A percentile compares a stretch with the other conserved stretches of the same genome.
Conservation (phyloP, 2,113 vertebrate genomes). For the Plecotus auritus region DNA sequence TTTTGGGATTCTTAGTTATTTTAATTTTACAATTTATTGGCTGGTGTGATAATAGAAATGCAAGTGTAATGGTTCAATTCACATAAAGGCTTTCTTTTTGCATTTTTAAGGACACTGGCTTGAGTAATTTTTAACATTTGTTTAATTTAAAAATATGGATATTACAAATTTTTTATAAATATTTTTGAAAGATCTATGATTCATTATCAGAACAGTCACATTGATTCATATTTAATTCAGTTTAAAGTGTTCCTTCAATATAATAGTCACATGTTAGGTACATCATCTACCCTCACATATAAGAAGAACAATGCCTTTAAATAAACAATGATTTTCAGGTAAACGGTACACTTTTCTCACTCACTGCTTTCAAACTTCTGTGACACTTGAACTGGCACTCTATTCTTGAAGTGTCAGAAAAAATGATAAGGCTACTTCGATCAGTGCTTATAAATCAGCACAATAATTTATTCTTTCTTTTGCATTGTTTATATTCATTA, state of each 20-base stretch:
- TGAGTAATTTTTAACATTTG: not conserved
- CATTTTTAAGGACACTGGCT: not conserved
- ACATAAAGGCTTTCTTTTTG: not conserved
- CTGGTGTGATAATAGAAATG: not conserved
- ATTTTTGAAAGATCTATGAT: not conserved
- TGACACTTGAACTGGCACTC: constrained; percentile 46
- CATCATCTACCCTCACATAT: not conserved
- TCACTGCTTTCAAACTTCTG: constrained; percentile 30
- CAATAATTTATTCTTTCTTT: constrained; percentile 26
- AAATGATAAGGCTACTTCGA: not conserved
- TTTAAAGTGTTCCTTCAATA: constrained; percentile 6
- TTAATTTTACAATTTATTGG: not conserved
- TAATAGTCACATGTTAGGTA: not conserved
- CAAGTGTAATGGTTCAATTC: not conserved
- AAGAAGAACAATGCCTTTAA: not conserved
- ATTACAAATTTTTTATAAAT: not conserved
- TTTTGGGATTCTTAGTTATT: constrained; percentile 1
- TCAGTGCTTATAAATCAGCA: not conserved
- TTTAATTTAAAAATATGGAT: not conserved
- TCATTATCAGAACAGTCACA: not conserved
- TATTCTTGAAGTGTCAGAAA: constrained; percentile 53
- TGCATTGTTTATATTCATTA: not conserved
- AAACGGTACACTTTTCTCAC: not conserved
- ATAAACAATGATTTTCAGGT: constrained; percentile 34
- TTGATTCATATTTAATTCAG: not conserved